Evolutionary conservation across 64 coral and sea anemone species (phyloP).

Genomic region (Dendronephthya gigantea): DNA sequence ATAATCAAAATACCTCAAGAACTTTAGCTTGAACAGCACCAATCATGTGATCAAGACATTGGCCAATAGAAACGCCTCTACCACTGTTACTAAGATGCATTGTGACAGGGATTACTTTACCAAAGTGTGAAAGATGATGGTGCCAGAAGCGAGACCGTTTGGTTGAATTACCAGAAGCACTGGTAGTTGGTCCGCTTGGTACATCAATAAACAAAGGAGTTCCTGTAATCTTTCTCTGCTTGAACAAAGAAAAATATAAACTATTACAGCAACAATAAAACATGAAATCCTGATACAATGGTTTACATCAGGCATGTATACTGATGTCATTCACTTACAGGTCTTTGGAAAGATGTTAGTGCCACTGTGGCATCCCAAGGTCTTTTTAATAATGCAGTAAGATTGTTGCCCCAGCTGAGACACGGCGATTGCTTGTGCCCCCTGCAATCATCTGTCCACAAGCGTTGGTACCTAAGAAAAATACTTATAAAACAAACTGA

Average conservation of each 20-base stretch:
- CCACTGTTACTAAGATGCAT: conserved; percentile 98
- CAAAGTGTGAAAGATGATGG: conserved; percentile 83
- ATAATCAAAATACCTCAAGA: conserved; percentile 48
- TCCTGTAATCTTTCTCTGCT: conserved; percentile 80
- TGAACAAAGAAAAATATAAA: background rate
- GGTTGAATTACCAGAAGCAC: conserved; percentile 67
- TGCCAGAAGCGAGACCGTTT: conserved; percentile 96
- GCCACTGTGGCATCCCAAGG: conserved; percentile 92
- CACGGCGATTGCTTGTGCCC: conserved; percentile 57
- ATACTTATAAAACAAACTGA: background rate
- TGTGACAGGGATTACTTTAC: conserved; percentile 91
- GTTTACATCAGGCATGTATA: too few relatives aligned
- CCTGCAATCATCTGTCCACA: conserved; percentile 73
- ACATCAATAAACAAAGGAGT: conserved; percentile 79
- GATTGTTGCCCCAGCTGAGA: conserved; percentile 42
- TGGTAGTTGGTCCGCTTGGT: conserved; percentile 96
- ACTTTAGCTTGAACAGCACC: conserved; percentile 93
- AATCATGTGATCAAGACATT: conserved; percentile 98
- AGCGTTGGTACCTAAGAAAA: conserved; percentile 55
- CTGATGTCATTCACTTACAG: too few relatives aligned
- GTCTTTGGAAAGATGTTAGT: conserved; percentile 71
- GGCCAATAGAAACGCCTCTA: conserved; percentile 84
- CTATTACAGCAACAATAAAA: too few relatives aligned
- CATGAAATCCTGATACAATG: background rate
- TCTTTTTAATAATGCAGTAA: conserved; percentile 68